These are phyloP conservation scores for Poeciliopsis paucimaculata DNA, from an alignment of 2,797 vertebrate species.

Conservation along the genomic window DNA sequence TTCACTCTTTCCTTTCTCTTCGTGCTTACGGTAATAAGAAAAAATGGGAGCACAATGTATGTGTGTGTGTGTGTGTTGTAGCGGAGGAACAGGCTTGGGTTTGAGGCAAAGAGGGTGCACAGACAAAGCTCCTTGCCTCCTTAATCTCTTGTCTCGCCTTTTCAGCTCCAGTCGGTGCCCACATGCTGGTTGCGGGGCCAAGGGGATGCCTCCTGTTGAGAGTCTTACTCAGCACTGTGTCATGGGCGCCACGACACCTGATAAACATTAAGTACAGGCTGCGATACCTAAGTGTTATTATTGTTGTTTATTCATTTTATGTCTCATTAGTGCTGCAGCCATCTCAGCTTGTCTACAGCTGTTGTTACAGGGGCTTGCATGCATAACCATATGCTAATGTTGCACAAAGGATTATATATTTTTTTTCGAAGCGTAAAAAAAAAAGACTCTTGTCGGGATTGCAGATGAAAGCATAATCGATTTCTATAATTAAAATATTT, in stretches of 20 bases:
- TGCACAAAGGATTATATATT: slow-evolving; percentile 32
- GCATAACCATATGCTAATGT: slow-evolving; percentile 10
- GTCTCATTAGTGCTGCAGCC: slow-evolving; percentile 61
- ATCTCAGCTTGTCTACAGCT: slow-evolving; percentile 61
- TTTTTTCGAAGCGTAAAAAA: slow-evolving; percentile 14
- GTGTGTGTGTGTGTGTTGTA: slow-evolving; percentile 20
- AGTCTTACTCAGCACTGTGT: slow-evolving; percentile 89
- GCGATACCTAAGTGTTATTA: slow-evolving; percentile 80
- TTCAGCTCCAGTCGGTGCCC: slow-evolving; percentile 77
- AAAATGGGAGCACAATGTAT: slow-evolving; percentile 71
- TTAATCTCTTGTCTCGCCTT: slow-evolving; percentile 86
- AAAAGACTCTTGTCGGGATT: not conserved
- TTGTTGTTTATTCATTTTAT: slow-evolving; percentile 73
- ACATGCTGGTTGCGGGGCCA: slow-evolving; percentile 81
- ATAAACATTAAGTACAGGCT: slow-evolving; percentile 87
- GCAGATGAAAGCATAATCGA: slow-evolving; percentile 7
- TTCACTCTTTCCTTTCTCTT: slow-evolving; percentile 60
- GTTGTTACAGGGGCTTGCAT: not conserved
- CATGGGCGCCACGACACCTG: slow-evolving; percentile 81
- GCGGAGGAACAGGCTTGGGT: slow-evolving; percentile 35
- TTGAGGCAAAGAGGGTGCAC: slow-evolving; percentile 55
- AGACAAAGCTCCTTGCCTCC: slow-evolving; percentile 78
- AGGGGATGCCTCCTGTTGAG: slow-evolving; percentile 85
- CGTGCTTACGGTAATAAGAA: slow-evolving; percentile 78
- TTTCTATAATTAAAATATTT: slow-evolving; percentile 22